These are phyloP conservation scores for Cettia cetti DNA, from an alignment of 2,113 vertebrate genomes.

Conservation along the genomic window DNA sequence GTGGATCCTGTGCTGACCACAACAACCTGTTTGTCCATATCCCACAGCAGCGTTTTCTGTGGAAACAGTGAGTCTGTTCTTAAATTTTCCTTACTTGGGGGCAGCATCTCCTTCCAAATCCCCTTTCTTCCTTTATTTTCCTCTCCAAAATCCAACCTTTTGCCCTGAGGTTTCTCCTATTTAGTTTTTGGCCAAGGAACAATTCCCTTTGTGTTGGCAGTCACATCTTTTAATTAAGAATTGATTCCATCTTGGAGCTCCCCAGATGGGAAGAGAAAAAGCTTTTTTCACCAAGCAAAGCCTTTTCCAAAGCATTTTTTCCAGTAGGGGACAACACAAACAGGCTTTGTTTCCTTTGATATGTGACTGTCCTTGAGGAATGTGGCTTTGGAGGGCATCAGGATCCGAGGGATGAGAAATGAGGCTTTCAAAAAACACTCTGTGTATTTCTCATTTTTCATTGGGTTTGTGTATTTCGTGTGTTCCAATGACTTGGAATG, in stretches of 20 bases:
- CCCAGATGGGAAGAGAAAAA: background rate
- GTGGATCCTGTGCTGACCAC: background rate
- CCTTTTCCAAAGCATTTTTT: background rate
- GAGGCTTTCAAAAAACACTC: background rate
- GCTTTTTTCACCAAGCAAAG: background rate
- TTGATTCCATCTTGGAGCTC: background rate
- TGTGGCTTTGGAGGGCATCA: background rate
- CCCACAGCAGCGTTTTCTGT: background rate
- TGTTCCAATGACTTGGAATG: background rate
- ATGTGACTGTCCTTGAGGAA: background rate
- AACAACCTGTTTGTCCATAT: background rate
- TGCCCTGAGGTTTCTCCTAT: background rate
- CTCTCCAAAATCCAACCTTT: background rate
- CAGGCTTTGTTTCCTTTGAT: conserved; percentile 33
- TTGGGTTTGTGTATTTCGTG: background rate
- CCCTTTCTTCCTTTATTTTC: background rate
- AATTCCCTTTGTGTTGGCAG: background rate
- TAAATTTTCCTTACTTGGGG: background rate
- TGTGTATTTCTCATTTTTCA: background rate
- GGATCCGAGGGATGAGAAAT: background rate
- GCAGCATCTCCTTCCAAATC: background rate
- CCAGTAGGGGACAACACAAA: conserved; percentile 12
- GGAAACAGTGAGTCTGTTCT: background rate
- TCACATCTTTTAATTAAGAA: conserved; percentile 18
- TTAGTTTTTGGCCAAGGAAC: background rate